phyloP scores from a whole-genome alignment of 2,113 vertebrate species.

The Acrocephalus kingi region DNA sequence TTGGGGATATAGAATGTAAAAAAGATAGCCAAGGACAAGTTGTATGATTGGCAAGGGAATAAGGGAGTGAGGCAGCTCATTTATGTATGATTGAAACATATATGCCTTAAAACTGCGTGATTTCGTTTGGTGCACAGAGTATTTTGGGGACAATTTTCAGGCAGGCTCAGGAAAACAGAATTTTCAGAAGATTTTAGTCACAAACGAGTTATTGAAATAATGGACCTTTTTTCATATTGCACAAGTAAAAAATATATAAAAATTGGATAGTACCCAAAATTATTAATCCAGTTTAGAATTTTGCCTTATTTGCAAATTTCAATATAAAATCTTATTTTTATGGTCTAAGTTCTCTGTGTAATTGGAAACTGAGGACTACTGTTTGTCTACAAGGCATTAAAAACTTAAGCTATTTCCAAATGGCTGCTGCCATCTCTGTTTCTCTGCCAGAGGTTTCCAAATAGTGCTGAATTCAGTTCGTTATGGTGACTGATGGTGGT shows the following conservation, averaged over 20 bases:
- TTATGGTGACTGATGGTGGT: background rate
- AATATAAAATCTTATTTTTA: background rate
- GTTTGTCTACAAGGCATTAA: background rate
- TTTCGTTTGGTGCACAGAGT: background rate
- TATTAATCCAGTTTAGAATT: background rate
- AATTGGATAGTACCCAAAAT: background rate
- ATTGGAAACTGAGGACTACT: background rate
- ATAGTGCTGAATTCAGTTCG: background rate
- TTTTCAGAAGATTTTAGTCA: background rate
- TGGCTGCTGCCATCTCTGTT: background rate
- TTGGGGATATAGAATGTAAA: background rate
- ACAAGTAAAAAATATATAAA: background rate
- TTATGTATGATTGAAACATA: background rate
- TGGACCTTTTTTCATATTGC: background rate
- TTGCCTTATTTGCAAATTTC: background rate
- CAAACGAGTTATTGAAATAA: background rate
- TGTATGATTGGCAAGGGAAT: background rate
- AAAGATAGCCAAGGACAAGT: background rate
- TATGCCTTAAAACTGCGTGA: background rate
- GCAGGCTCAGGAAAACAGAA: background rate
- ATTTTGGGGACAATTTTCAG: background rate
- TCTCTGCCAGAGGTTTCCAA: background rate
- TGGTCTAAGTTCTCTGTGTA: background rate
- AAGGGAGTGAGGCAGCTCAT: background rate
- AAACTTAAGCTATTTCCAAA: background rate